phyloP scores from a whole-genome alignment of 2,888 invertebrate genomes.

The Nezara viridula region DNA sequence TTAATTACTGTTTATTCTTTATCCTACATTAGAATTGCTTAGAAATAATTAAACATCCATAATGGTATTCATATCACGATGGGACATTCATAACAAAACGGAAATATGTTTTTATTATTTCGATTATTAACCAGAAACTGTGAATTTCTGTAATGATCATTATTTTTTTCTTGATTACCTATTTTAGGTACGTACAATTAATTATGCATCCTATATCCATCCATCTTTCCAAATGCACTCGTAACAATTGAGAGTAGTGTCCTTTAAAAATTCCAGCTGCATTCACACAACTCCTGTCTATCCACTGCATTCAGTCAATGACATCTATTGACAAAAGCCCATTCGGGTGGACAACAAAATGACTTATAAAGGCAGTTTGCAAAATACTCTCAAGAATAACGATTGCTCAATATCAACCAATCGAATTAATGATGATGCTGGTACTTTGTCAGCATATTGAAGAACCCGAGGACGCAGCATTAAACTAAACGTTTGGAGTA shows the following conservation, averaged over 20 bases:
- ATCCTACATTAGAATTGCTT: too few species aligned
- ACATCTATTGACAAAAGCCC: background rate
- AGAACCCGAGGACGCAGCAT: background rate
- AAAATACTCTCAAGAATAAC: background rate
- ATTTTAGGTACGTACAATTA: too few species aligned
- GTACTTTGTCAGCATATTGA: constrained; percentile 19
- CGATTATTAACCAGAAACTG: too few species aligned
- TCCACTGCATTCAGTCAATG: background rate
- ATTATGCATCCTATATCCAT: background rate
- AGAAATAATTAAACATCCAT: too few species aligned
- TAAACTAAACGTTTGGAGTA: background rate
- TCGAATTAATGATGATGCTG: constrained; percentile 21
- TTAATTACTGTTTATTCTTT: too few species aligned
- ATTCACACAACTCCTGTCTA: background rate
- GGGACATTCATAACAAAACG: too few species aligned
- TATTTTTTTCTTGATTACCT: too few species aligned
- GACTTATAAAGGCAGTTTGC: constrained; percentile 22
- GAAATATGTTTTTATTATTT: too few species aligned
- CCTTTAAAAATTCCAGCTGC: background rate
- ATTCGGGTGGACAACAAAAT: background rate
- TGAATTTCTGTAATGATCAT: too few species aligned
- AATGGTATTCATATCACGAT: too few species aligned
- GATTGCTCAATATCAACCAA: constrained; percentile 7
- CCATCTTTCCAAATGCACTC: background rate
- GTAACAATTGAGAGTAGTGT: background rate